Evolutionary conservation across 2,797 vertebrate species (phyloP), one percentile per base, ranked within the genome.

Genomic region (Lithobates sylvaticus): DNA sequence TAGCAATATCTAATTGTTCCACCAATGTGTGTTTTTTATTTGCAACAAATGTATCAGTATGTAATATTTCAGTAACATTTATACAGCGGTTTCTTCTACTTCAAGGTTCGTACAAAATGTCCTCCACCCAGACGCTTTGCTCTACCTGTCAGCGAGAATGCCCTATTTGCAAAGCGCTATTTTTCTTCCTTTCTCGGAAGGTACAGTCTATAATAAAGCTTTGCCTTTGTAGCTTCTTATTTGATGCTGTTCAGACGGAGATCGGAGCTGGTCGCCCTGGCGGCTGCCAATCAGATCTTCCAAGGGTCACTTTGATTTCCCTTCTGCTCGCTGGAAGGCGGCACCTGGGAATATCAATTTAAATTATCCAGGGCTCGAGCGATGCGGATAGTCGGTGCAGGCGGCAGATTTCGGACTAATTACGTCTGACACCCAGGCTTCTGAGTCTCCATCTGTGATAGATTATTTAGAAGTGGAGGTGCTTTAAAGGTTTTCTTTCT

Each of bases 291-390:
- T 54, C 78, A 71, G 10, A 58, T 81, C 78, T 81, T 71, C 29
- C 71, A 39, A 80, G 47, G 78, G 78, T 71, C 67, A 70, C 78
- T 81, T 81, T 81, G 78, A 81, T 81, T 81, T 71, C 32, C 18
- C 10, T 44, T 50, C 32, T 50, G 65, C 50, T 58, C 27, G 26
- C 78, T 71, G 29, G 68, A 81, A 81, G 78, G 13, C 13, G 78
- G 39, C 78, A 26, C 78, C 23, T 36, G 78, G 78, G 78, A 81
- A 81, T 71, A 81, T 12, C 78, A 81, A 81, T 71, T 34, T 70
- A 34, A 54, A n/a, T 71, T 18, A 29, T 21, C 18, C 68, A 15
- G 64, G 44, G 42, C 29, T n/a, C 18, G 26, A 8, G 65, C 10
- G 27, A 13, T 29, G 32, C 23, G 65, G 39, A 65, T 21, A 78